Base-by-base conservation (phyloP, 2,797 vertebrate species). In the Apogon hyalosoma region DNA sequence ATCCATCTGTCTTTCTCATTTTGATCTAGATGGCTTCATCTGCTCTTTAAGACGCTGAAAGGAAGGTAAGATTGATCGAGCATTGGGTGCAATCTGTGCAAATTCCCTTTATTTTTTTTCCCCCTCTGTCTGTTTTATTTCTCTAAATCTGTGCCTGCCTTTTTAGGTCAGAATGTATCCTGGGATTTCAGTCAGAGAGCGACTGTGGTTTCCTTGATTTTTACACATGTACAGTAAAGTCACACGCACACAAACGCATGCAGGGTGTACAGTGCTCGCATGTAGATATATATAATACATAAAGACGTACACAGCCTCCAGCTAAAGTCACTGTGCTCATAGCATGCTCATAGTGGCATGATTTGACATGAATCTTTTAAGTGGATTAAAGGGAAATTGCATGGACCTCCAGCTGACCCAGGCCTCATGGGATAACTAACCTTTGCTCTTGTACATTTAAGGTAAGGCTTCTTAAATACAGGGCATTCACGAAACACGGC, bases 331-430 rank as follows among this genome's bases (percentile, higher is more conserved):
- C 68, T 54, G 41, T 51, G 63, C 83, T 80, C 74, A 55, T 83
- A 69, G 63, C 65, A 66, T 82, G 75, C 69, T 66, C 67, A 47
- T 31, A 62, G 62, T 69, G 62, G 48, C 61, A 50, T 84, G 72
- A 81, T 88, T 88, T 86, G 72, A 85, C 80, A 87, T 88, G 77
- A 86, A 90, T 88, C 81, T 87, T 90, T 87, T 77, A 86, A 86
- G 68, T 80, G 70, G 72, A 83, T 87, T 79, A 73, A 45, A 56
- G 43, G 60, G 48, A 84, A 86, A 90, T 72, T 75, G 71, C 57
- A 39, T 41, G 40, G 73, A 59, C 68, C 67, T 60, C 46, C 55
- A 63, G 78, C 70, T 85, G 82, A 86, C 80, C 75, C 41, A 50
- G 65, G 46, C 55, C 77, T 64, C 56, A 8, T 19, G 79, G 69